Conservation (phyloP, 1,140 invertebrate genomes). For the Drosophila busckii region DNA sequence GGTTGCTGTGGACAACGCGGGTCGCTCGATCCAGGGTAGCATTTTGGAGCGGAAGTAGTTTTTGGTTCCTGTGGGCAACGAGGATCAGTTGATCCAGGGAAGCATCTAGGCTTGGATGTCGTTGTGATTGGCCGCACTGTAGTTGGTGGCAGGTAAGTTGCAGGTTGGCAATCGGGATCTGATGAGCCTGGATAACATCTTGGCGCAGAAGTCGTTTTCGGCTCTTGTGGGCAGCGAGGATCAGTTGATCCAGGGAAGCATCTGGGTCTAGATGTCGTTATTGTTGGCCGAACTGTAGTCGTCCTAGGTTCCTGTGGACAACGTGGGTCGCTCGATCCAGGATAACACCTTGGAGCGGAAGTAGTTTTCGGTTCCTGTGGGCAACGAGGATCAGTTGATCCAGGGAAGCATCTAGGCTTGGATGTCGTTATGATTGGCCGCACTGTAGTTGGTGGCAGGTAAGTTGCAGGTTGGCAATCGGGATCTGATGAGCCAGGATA, state of each 20-base stretch:
- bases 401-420: conserved; percentile 38
- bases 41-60: conserved; percentile 47
- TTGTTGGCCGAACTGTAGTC: too few relatives aligned
- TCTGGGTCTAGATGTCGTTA: background rate
- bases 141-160: conserved; percentile 18
- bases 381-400: conserved; percentile 31
- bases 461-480: conserved; percentile 27
- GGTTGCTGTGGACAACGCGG: conserved; percentile 77
- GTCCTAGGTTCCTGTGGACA: conserved; percentile 1
- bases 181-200: conserved; percentile 58
- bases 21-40: conserved; percentile 79
- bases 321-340: conserved; percentile 8
- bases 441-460: background rate
- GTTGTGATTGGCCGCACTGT: background rate
- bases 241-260: conserved; percentile 59
- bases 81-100: conserved; percentile 75
- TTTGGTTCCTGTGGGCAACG: conserved; percentile 57
- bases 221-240: conserved; percentile 16
- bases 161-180: conserved; percentile 3
- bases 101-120: conserved; percentile 54
- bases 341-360: conserved; percentile 37
- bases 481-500: conserved; percentile 71
- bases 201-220: conserved; percentile 16
- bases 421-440: conserved; percentile 67
- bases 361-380: conserved; percentile 17